Percentiles rank a stretch among this genome's conserved stretches.
Conservation (phyloP, 2,888 invertebrate genomes). For the Rhagium mordax region DNA sequence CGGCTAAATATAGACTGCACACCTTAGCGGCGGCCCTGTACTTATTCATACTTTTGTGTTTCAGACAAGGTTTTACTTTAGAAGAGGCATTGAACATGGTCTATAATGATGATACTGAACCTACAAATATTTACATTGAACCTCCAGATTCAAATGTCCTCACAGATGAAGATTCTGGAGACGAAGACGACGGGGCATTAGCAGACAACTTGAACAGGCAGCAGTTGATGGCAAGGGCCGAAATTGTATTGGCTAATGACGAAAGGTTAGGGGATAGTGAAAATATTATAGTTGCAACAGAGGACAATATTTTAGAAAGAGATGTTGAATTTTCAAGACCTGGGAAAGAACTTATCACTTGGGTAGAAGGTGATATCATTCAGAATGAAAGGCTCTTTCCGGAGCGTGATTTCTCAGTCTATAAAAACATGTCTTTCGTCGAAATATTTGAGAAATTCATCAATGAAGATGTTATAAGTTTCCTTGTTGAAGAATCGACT, state of each 20-base stretch:
- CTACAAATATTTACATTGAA: constrained; percentile 35
- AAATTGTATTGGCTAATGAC: constrained; percentile 27
- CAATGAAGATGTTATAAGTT: constrained; percentile 27
- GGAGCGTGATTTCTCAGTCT: not conserved
- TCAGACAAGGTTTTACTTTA: constrained; percentile 23
- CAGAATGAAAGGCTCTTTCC: not conserved
- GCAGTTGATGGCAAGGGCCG: constrained; percentile 32
- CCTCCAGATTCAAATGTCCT: constrained; percentile 34
- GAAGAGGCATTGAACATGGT: not conserved
- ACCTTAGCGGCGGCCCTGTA: too few species aligned
- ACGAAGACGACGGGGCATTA: constrained; percentile 43
- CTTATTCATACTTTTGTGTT: not conserved
- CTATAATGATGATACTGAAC: constrained; percentile 25
- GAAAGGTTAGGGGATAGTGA: not conserved
- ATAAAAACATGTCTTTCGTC: not conserved
- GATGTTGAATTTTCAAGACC: too few species aligned
- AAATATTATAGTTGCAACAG: too few species aligned
- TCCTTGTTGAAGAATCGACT: constrained; percentile 30
- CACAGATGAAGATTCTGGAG: constrained; percentile 43
- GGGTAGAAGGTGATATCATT: not conserved
- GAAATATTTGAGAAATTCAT: constrained; percentile 38
- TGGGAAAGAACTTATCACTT: not conserved
- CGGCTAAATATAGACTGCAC: too few species aligned
- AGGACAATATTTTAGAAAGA: too few species aligned
- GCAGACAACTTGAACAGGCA: constrained; percentile 36